Percentiles rank a stretch among this genome's conserved stretches.
Evolutionary conservation across 2,888 invertebrate genomes (phyloP).

Genomic region (Euspilapteryx auroguttella): DNA sequence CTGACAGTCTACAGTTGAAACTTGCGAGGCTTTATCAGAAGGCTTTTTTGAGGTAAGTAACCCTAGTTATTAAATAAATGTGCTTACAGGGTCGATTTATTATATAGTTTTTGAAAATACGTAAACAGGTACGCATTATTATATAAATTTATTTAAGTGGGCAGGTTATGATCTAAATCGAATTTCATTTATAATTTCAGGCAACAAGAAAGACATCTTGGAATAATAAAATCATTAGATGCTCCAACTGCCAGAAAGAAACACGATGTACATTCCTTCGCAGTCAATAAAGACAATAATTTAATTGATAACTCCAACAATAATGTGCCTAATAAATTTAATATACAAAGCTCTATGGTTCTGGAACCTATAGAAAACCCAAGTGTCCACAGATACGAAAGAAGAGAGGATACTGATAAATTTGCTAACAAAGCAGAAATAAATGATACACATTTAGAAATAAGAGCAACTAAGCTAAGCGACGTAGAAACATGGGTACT

Average conservation of each 20-base stretch:
- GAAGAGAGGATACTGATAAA: constrained; percentile 5
- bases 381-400: too few species aligned
- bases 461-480: constrained; percentile 25
- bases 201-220: constrained; percentile 81
- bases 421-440: constrained; percentile 14
- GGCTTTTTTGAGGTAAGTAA: constrained; percentile 72
- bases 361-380: neutral
- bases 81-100: too few species aligned
- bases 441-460: constrained; percentile 15
- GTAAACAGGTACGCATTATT: too few species aligned
- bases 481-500: constrained; percentile 39
- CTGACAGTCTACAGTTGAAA: constrained; percentile 71
- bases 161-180: too few species aligned
- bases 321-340: neutral
- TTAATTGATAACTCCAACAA: constrained; percentile 15
- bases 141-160: too few species aligned
- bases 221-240: constrained; percentile 62
- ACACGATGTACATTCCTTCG: constrained; percentile 50
- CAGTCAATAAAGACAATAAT: constrained; percentile 30
- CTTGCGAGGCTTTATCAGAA: constrained; percentile 77
- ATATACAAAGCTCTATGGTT: neutral
- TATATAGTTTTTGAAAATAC: too few species aligned
- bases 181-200: too few species aligned
- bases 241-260: constrained; percentile 42
- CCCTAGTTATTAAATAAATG: neutral